Base-by-base conservation (phyloP, 2,797 vertebrate genomes). In the Coreius guichenoti region DNA sequence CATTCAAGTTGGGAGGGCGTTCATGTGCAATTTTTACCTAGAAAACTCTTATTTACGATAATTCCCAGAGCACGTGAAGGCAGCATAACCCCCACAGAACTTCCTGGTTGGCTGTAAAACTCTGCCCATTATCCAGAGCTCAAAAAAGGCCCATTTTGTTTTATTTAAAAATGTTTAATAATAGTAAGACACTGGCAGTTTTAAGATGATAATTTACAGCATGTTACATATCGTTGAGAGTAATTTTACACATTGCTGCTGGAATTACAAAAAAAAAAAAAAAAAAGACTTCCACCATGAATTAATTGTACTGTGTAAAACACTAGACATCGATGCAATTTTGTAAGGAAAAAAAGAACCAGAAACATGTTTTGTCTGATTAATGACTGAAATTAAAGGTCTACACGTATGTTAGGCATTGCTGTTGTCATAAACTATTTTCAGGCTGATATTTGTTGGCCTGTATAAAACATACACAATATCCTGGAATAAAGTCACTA, bases 331-430 rank as follows among this genome's bases (percentile, higher is more conserved):
- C 33, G 33, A 69, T 69, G 19, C 9, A 69, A 39, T 61, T 69
- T 69, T 13, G 17, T 5, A 19, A 12, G 9, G 19, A 14, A 21
- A 69, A 23, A 23, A 5, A 69, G 11, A 17, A 93, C 90, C 91
- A 73, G n/a, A 29, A n/a, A 73, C 29, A 8, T 8, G 14, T 54
- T 54, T 33, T 70, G 69, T 23, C 19, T 33, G 19, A 76, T 23
- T 36, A 76, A 76, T 33, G 73, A 51, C 4, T 33, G 8, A 26
- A 63, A 61, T 43, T 11, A 11, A 33, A 85, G 26, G 13, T 29
- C 8, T 23, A 14, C 68, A 76, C 75, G 16, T 58, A 16, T 61
- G 13, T 19, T 56, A 33, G 73, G 19, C 12, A 61, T 77, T 77
- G 13, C 14, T 43, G 54, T 39, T 61, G 75, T 77, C 75, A 39